Evolutionary conservation across 2,113 vertebrate genomes (phyloP), one percentile per base, ranked within the genome.

Genomic region (Psophia crepitans): DNA sequence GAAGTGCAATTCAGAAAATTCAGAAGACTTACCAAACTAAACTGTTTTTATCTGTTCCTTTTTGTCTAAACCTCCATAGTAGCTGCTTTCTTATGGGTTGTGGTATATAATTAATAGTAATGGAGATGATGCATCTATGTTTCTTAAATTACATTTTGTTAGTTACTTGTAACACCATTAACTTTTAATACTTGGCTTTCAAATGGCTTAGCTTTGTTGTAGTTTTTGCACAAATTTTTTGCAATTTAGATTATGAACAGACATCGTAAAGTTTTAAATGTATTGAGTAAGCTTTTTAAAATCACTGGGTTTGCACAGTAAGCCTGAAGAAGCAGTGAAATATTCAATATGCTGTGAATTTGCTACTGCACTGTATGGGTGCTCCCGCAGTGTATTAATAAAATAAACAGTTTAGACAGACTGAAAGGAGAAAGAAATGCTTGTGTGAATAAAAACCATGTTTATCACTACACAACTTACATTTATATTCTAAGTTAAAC

Each of bases 331-430:
- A 80, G 46, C 14, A 74, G 16, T 73, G 69, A 90, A 78, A 81
- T 88, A 77, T 8, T 79, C 28, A 74, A 12, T 70, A 35, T 8
- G 23, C 21, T 89, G 7, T 78, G 77, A 20, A 8, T 84, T 90
- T 90, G 46, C 37, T 84, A 44, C 37, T 77, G 44, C 12, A 12
- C 44, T 65, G 26, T 64, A 43, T 61, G 68, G 54, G 49, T 77
- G 35, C n/a, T 95, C 16, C 18, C 9, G 0, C 26, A 63, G 23
- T 75, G 19, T 81, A 51, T 84, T 74, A 58, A 43, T 84, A 88
- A 80, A 73, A 51, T 58, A 90, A 96, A 81, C 48, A 91, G 49
- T 86, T 96, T 77, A 80, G 86, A 77, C 60, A 90, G 48, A 44
- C 30, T 74, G 46, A 63, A 96, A 66, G 37, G 71, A 90, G 49